Evolutionary conservation across 2,888 invertebrate genomes (phyloP).

Genomic region (Cheilosia variabilis): DNA sequence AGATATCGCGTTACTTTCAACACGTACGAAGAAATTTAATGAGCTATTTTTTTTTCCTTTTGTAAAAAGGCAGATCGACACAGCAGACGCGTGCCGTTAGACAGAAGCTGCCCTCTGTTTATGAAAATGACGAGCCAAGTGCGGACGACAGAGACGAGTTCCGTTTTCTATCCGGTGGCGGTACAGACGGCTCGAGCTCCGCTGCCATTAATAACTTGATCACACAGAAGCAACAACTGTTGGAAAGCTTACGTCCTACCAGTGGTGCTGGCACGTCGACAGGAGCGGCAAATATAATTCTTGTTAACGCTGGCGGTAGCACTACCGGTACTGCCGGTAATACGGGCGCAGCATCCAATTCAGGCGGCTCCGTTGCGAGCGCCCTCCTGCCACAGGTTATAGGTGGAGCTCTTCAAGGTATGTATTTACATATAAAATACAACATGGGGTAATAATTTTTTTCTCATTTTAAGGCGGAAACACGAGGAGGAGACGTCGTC

Average conservation of each 20-base stretch:
- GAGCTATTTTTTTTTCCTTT: constrained; percentile 3
- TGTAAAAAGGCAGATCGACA: constrained; percentile 19
- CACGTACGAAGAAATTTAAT: not conserved
- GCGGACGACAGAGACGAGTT: not conserved
- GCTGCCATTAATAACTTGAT: constrained; percentile 39
- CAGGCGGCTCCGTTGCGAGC: not conserved
- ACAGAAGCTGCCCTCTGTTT: not conserved
- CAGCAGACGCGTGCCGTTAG: constrained; percentile 6
- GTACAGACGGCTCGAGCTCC: constrained; percentile 15
- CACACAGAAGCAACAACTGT: constrained; percentile 18
- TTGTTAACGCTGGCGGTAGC: constrained; percentile 17
- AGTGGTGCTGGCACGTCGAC: not conserved
- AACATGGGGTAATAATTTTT: not conserved
- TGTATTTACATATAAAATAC: too few species aligned
- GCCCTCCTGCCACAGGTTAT: constrained; percentile 17
- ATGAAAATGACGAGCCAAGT: not conserved
- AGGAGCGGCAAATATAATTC: constrained; percentile 29
- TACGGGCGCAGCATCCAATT: not conserved
- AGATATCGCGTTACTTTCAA: constrained; percentile 4
- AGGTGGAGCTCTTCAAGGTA: constrained; percentile 1
- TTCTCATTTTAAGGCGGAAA: constrained; percentile 9
- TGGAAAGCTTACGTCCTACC: constrained; percentile 42
- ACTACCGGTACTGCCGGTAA: not conserved
- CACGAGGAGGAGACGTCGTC: constrained; percentile 31
- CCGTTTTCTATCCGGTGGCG: constrained; percentile 16